Base-by-base conservation (phyloP, 2,113 vertebrate species). In the Ammospiza caudacuta region DNA sequence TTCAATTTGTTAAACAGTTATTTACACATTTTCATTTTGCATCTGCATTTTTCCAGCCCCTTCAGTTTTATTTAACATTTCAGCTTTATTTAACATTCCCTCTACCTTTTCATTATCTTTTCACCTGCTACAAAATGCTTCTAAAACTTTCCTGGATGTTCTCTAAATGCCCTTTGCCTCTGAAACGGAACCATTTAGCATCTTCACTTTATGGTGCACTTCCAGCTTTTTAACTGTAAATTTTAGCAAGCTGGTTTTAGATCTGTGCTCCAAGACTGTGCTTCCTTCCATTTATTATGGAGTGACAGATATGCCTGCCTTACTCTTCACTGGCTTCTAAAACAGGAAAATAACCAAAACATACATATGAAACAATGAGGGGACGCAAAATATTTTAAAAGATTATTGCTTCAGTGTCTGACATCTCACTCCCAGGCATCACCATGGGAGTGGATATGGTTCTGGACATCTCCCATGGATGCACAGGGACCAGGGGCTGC, bases 401-500 rank as follows among this genome's bases (percentile, higher is more conserved):
- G 2, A 37, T 27, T 20, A 11, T 5, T 4, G 0, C n/a, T 85
- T 72, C 9, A 6, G 16, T 6, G 19, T 17, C 29, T 67, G 33
- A 35, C 35, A n/a, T 62, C 35, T 78, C 61, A 84, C 19, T 31
- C 37, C 25, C 8, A 2, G 46, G 17, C 3, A 35, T 27, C 9
- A 2, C 4, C 31, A 43, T 28, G 13, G 3, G 22, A 47, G 3
- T 8, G 28, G 20, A 33, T 25, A 5, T 2, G 1, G 9, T 20
- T 46, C 41, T 3, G 25, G 27, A 16, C 57, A 41, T 29, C 25
- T 23, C 33, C 33, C 14, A 19, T 16, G 51, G 31, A 20, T 8
- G 13, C 2, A 0, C 3, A 18, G 23, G 25, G 43, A 18, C 8
- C 1, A 1, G 15, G 18, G 5, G 18, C 13, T 39, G 18, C 46